Evolutionary conservation across 2,888 invertebrate species (phyloP).

Genomic region (Megastigmus dorsalis): DNA sequence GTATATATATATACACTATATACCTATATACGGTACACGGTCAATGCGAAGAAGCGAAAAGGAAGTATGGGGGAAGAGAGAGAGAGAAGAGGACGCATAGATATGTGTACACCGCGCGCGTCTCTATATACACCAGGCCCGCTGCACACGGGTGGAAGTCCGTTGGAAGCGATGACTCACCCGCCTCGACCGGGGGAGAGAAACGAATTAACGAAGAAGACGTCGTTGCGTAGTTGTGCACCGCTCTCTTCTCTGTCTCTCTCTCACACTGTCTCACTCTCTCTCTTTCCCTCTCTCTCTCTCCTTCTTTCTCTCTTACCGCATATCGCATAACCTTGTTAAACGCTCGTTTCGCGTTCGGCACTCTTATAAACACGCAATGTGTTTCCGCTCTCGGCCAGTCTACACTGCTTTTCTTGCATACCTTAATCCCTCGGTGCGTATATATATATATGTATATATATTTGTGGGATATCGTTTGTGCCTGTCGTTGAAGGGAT

Average conservation of each 20-base stretch:
- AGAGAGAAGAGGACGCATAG: neutral
- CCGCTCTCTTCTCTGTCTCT: neutral
- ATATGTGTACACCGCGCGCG: neutral
- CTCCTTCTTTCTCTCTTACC: constrained; percentile 53
- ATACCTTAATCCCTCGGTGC: constrained; percentile 13
- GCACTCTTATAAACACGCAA: constrained; percentile 30
- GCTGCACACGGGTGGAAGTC: constrained; percentile 21
- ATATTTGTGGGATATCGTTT: neutral
- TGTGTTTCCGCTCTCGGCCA: constrained; percentile 30
- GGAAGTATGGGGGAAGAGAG: neutral
- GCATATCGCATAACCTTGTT: constrained; percentile 61
- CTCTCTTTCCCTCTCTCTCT: neutral
- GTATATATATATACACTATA: too few relatives aligned
- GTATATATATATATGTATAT: too few relatives aligned
- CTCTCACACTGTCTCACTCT: neutral
- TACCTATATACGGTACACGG: too few relatives aligned
- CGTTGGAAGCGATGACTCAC: constrained; percentile 54
- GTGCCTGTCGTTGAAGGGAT: neutral
- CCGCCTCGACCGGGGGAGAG: constrained; percentile 45
- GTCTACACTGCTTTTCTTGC: neutral
- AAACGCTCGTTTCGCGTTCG: constrained; percentile 34
- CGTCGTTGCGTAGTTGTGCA: constrained; percentile 41
- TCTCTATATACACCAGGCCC: neutral
- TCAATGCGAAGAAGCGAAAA: neutral
- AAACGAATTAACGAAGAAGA: constrained; percentile 59